A percentile compares a stretch with the other conserved stretches of the same genome.
Conservation (phyloP, 2,888 invertebrate genomes). For the Nemotelus nigrinus region DNA sequence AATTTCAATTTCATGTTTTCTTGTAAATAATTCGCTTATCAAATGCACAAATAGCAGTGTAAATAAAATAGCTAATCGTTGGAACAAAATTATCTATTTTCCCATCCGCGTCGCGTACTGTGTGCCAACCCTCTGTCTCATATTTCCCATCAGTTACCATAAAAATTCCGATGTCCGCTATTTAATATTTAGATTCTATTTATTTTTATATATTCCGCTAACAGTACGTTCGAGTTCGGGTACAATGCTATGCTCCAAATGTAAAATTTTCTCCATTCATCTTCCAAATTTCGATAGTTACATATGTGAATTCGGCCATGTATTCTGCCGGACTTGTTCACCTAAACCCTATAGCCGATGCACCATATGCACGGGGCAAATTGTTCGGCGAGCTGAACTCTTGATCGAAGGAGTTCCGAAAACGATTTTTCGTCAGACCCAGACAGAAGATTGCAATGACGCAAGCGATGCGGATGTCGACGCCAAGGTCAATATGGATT, state of each 20-base stretch:
- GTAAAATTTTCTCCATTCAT: slow-evolving; percentile 48
- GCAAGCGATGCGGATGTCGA: not conserved
- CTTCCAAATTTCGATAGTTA: slow-evolving; percentile 49
- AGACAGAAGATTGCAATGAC: slow-evolving; percentile 1
- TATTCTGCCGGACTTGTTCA: slow-evolving; percentile 41
- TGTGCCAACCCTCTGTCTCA: not conserved
- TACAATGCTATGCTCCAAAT: slow-evolving; percentile 48
- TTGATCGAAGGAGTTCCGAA: slow-evolving; percentile 42
- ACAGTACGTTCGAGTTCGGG: slow-evolving; percentile 1
- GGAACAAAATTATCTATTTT: slow-evolving; percentile 45
- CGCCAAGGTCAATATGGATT: slow-evolving; percentile 4
- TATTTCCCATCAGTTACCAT: not conserved
- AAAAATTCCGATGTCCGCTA: slow-evolving; percentile 32
- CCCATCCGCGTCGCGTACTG: slow-evolving; percentile 38
- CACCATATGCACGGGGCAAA: slow-evolving; percentile 31
- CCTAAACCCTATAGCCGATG: slow-evolving; percentile 19
- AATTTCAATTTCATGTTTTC: slow-evolving; percentile 31
- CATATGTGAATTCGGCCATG: slow-evolving; percentile 46
- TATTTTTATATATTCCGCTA: not conserved
- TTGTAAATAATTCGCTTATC: slow-evolving; percentile 39
- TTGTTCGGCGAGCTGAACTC: slow-evolving; percentile 39
- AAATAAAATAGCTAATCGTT: slow-evolving; percentile 43
- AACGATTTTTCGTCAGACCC: slow-evolving; percentile 25
- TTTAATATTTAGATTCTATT: not conserved
- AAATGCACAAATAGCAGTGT: slow-evolving; percentile 48